Conservation (phyloP, 2,888 invertebrate genomes). For the Drosophila anomelani region DNA sequence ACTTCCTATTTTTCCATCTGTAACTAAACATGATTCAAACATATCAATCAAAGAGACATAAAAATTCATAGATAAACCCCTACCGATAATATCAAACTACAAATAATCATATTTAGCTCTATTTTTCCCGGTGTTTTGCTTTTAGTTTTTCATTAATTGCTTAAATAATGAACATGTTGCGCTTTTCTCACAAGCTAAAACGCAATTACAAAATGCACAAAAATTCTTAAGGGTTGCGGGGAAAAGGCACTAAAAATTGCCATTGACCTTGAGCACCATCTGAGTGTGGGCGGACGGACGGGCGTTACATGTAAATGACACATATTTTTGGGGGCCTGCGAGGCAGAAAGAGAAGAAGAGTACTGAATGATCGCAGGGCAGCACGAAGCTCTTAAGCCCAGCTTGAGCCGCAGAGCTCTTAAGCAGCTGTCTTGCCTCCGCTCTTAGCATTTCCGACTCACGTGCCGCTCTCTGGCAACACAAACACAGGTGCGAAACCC, state of each 20-base stretch:
- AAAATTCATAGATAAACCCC: background rate
- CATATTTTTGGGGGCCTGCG: constrained; percentile 42
- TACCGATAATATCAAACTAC: background rate
- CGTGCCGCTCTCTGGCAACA: constrained; percentile 55
- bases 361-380: constrained; percentile 1
- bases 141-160: constrained; percentile 29
- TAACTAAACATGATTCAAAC: background rate
- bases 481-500: constrained; percentile 48
- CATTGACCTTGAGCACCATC: constrained; percentile 39
- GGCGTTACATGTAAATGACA: constrained; percentile 5
- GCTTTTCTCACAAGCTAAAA: constrained; percentile 17
- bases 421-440: constrained; percentile 4
- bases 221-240: constrained; percentile 30
- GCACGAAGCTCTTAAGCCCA: constrained; percentile 6
- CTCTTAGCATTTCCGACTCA: constrained; percentile 52
- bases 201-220: constrained; percentile 38
- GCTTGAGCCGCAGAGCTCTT: constrained; percentile 13
- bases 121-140: background rate
- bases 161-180: constrained; percentile 21
- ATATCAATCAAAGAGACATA: background rate
- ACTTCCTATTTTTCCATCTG: background rate
- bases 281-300: constrained; percentile 14
- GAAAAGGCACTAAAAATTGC: constrained; percentile 32
- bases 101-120: background rate
- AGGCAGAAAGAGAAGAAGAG: constrained; percentile 10